phyloP scores from a whole-genome alignment of 2,113 vertebrate genomes.

The Amblyopsis rosae region DNA sequence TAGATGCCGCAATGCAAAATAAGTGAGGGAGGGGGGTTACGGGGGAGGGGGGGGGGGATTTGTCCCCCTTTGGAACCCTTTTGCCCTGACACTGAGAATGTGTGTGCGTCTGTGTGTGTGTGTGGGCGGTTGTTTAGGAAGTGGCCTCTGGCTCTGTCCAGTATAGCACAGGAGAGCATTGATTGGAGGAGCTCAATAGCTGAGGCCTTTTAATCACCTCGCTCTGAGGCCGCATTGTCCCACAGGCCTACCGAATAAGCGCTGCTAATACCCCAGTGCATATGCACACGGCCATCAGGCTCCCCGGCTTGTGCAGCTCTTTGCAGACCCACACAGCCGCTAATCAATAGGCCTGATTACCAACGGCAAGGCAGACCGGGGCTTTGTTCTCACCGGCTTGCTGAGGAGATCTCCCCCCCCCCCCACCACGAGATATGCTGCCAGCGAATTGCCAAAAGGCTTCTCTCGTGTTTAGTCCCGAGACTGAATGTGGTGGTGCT shows the following conservation, averaged over 20 bases:
- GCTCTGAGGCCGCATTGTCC: constrained; percentile 73
- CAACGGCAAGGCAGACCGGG: constrained; percentile 50
- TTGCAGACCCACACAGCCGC: constrained; percentile 53
- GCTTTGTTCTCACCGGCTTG: constrained; percentile 64
- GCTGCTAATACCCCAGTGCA: constrained; percentile 69
- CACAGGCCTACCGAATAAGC: constrained; percentile 67
- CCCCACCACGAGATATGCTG: constrained; percentile 27
- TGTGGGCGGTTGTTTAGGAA: constrained; percentile 54
- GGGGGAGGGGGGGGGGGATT: constrained; percentile 29
- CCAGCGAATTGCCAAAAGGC: constrained; percentile 26
- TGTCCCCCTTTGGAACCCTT: constrained; percentile 23
- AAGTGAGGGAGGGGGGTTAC: no score
- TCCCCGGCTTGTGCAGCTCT: constrained; percentile 50
- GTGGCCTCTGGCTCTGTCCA: constrained; percentile 58
- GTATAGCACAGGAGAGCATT: constrained; percentile 66
- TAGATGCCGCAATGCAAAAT: constrained; percentile 9
- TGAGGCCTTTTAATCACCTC: constrained; percentile 75
- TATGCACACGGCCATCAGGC: constrained; percentile 63
- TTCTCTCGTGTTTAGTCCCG: constrained; percentile 1
- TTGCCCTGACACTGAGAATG: constrained; percentile 36
- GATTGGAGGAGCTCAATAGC: constrained; percentile 76
- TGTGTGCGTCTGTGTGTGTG: constrained; percentile 11
- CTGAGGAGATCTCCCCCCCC: constrained; percentile 25
- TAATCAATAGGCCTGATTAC: constrained; percentile 80
- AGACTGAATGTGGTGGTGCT: constrained; percentile 11